phyloP scores from a whole-genome alignment of 2,797 vertebrate genomes.

The Agapornis canus region DNA sequence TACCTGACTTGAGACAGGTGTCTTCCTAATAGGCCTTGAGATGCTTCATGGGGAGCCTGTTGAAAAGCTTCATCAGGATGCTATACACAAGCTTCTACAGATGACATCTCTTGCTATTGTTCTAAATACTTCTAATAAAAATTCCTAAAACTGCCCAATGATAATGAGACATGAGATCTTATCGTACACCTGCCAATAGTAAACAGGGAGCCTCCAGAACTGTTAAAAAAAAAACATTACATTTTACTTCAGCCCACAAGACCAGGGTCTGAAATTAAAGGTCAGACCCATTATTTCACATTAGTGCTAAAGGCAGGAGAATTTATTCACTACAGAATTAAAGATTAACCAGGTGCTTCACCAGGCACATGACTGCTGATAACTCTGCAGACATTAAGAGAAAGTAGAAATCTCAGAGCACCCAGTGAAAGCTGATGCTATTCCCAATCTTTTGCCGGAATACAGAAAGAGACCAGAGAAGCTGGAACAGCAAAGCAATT shows the following conservation, averaged over 20 bases:
- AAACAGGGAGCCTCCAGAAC: slow-evolving; percentile 12
- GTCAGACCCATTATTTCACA: slow-evolving; percentile 63
- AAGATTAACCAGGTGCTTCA: slow-evolving; percentile 50
- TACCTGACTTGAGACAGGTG: not conserved
- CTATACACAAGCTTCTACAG: not conserved
- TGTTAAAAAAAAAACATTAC: not conserved
- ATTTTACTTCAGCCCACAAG: slow-evolving; percentile 40
- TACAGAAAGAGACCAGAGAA: not conserved
- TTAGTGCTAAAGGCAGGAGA: slow-evolving; percentile 48
- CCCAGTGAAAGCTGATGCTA: not conserved
- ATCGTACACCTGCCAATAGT: not conserved
- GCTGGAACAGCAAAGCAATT: not conserved
- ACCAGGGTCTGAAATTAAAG: slow-evolving; percentile 60
- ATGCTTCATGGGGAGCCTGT: not conserved
- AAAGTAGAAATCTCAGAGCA: not conserved
- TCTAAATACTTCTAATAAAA: slow-evolving; percentile 10
- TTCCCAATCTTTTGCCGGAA: not conserved
- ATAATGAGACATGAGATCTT: not conserved
- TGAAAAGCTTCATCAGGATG: not conserved
- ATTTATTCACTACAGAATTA: slow-evolving; percentile 60
- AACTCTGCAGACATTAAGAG: not conserved
- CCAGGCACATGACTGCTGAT: slow-evolving; percentile 8
- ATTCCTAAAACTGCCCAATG: not conserved
- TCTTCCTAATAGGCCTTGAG: not conserved
- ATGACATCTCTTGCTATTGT: not conserved